phyloP scores from a whole-genome alignment of 2,888 invertebrate species.

The Ephialtes manifestator region DNA sequence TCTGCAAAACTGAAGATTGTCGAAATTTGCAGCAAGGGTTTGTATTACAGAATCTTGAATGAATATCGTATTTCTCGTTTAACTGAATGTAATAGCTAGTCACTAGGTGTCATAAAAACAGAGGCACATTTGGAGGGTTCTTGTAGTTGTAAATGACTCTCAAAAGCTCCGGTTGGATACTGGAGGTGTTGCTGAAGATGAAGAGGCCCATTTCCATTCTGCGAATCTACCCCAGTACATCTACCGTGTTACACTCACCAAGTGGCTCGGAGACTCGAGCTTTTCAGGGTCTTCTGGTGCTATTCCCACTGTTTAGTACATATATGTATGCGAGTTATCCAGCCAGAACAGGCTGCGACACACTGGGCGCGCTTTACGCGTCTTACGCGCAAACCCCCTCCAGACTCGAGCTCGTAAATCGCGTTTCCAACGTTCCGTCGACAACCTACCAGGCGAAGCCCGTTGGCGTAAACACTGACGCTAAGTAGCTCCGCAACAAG shows the following conservation, averaged over 20 bases:
- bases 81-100: not conserved
- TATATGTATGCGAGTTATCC: constrained; percentile 16
- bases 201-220: constrained; percentile 40
- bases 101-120: not conserved
- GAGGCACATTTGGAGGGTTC: not conserved
- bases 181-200: constrained; percentile 31
- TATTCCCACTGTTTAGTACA: not conserved
- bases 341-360: constrained; percentile 8
- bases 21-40: not conserved
- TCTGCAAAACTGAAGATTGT: not conserved
- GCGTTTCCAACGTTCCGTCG: constrained; percentile 71
- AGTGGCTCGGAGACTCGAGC: constrained; percentile 45
- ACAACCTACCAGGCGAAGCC: constrained; percentile 56
- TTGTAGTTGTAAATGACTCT: constrained; percentile 15
- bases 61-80: not conserved
- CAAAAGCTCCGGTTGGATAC: constrained; percentile 18
- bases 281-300: constrained; percentile 60
- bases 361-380: constrained; percentile 44
- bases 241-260: not conserved
- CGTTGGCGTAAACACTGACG: constrained; percentile 74
- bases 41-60: not conserved
- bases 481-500: constrained; percentile 75
- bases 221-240: no score
- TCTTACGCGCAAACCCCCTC: constrained; percentile 55
- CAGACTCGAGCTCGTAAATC: constrained; percentile 73